Evolutionary conservation across 2,113 vertebrate species (phyloP), one percentile per base, ranked within the genome.

Genomic region (Takifugu bimaculatus): DNA sequence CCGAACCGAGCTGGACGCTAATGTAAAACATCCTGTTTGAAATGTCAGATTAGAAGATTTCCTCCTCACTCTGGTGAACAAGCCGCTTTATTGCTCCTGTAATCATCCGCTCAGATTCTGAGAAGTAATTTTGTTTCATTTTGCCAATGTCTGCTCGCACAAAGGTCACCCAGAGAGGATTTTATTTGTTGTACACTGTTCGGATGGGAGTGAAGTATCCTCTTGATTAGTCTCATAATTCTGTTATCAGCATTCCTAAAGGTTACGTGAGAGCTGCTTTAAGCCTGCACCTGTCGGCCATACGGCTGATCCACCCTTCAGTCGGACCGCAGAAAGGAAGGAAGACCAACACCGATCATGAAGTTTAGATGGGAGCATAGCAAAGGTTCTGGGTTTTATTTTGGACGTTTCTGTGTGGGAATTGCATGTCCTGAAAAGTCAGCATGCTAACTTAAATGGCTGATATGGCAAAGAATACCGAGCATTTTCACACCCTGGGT

Each of bases 41-140:
- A 84, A 89, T 87, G 82, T 83, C 82, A 85, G 65, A 82, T 82
- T 75, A 68, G 57, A 86, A 86, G 82, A 80, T 86, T 73, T 66
- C 59, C 4, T 35, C 50, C 68, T 71, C 50, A 66, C 75, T 86
- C 77, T 78, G 69, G 76, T 72, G 80, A 80, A 74, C 65, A 81
- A 75, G 70, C 70, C 65, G 64, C 68, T 85, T 77, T 81, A 80
- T 62, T 77, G 74, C 57, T n/a, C 57, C 62, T 64, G 52, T 75
- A 61, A 85, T 80, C 12, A 54, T 76, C 70, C 65, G 78, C 70
- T 79, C 57, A 50, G 63, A 53, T 79, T 60, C 44, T 71, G 52
- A 66, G 55, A 57, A 71, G 61, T 78, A 29, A 53, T 77, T 76
- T 77, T 74, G 70, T 58, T 28, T 52, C 64, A 60, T 63, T 75